Evolutionary conservation across 2,113 vertebrate species (phyloP).

Genomic region (Geococcyx californianus): DNA sequence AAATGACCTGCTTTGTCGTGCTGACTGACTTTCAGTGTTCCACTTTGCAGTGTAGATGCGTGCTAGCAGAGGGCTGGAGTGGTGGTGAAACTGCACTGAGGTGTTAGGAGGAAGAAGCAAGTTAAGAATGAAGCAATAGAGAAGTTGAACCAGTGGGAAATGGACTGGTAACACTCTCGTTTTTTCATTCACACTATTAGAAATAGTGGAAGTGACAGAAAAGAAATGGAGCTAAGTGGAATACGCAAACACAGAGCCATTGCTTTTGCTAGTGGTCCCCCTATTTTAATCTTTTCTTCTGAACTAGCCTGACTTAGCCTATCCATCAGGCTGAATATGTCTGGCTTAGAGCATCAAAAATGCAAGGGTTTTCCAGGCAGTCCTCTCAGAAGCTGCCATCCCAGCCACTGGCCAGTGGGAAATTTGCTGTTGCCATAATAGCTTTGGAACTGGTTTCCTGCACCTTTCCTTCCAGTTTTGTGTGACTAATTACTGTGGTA

Average conservation of each 20-base stretch:
- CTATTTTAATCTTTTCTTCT: background rate
- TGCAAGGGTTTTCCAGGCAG: background rate
- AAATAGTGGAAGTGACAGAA: background rate
- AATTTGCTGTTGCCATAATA: background rate
- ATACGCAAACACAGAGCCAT: accelerated
- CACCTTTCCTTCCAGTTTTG: background rate
- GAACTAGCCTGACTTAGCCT: background rate
- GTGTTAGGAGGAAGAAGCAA: background rate
- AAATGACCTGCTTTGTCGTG: background rate
- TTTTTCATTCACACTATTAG: background rate
- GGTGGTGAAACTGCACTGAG: background rate
- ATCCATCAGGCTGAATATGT: background rate
- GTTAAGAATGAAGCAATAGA: background rate
- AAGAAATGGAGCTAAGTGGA: background rate
- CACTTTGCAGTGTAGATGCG: background rate
- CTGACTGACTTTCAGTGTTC: background rate
- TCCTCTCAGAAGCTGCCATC: background rate
- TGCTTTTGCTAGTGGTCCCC: background rate
- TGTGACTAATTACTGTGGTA: background rate
- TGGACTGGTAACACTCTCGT: background rate
- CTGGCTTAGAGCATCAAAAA: background rate
- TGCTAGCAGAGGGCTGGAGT: background rate
- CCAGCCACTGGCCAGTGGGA: background rate
- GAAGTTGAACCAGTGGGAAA: background rate
- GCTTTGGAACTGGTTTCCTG: background rate